A percentile compares a stretch with the other conserved stretches of the same genome.
Conservation (phyloP, 2,113 vertebrate species). For the Barnardius zonarius region DNA sequence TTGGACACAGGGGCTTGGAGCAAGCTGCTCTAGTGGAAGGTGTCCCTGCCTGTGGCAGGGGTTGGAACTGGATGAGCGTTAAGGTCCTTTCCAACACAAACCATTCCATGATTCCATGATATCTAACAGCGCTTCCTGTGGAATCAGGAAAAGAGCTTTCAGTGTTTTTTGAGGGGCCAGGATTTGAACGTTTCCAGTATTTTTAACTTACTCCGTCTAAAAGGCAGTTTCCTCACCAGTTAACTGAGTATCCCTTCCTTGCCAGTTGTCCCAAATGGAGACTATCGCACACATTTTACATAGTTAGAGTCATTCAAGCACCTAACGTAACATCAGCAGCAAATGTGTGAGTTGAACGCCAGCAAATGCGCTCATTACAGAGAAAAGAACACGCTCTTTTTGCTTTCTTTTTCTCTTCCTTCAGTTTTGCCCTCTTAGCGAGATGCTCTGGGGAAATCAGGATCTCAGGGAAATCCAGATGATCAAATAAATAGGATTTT, state of each 20-base stretch:
- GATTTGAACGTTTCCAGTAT: background rate
- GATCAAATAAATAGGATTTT: conserved; percentile 13
- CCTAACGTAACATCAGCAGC: conserved; percentile 57
- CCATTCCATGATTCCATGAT: background rate
- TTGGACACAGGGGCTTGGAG: background rate
- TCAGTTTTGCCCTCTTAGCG: background rate
- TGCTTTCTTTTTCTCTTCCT: background rate
- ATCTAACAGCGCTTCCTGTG: background rate
- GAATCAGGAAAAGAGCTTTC: background rate
- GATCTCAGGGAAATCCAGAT: conserved; percentile 14
- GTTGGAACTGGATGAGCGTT: background rate
- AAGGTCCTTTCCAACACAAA: background rate
- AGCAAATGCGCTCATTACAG: conserved; percentile 53
- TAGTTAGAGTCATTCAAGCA: conserved; percentile 58
- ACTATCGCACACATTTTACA: background rate
- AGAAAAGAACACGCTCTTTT: background rate
- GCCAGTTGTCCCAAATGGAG: background rate
- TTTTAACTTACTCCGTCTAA: background rate
- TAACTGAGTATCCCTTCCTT: background rate
- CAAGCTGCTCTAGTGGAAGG: background rate
- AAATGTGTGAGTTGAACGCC: conserved; percentile 7
- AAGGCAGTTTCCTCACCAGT: background rate
- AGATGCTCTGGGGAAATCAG: conserved; percentile 42
- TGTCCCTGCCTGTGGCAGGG: background rate
- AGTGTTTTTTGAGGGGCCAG: background rate